phyloP scores from a whole-genome alignment of 2,888 invertebrate genomes.

The Chrysina gloriosa region DNA sequence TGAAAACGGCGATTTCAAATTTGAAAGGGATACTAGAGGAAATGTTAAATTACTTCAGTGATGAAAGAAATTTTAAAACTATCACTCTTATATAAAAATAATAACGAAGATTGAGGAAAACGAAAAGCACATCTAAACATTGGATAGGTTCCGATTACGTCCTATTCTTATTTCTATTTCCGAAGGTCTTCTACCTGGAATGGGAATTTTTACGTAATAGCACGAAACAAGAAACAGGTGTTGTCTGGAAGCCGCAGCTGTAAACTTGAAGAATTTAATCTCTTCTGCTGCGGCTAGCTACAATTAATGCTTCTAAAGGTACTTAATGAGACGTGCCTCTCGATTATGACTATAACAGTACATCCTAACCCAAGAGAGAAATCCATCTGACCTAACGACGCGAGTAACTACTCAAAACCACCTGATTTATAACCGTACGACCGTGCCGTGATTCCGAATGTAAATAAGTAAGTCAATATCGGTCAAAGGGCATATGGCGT shows the following conservation, averaged over 20 bases:
- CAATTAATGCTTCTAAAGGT: background rate
- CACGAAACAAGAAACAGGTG: constrained; percentile 24
- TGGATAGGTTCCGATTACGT: too few species aligned
- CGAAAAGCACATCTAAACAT: too few species aligned
- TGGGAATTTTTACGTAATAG: constrained; percentile 1
- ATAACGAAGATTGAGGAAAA: too few species aligned
- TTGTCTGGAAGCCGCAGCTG: constrained; percentile 22
- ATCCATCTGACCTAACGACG: too few species aligned
- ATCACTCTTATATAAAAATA: too few species aligned
- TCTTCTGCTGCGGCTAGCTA: background rate
- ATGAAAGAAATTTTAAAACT: too few species aligned
- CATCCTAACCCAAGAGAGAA: too few species aligned
- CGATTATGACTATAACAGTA: too few species aligned
- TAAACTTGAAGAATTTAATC: constrained; percentile 7
- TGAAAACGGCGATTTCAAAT: too few species aligned
- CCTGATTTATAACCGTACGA: constrained; percentile 1
- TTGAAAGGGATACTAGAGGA: too few species aligned
- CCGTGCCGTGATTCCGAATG: constrained; percentile 38
- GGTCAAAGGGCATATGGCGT: constrained; percentile 45
- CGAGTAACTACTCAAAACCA: background rate
- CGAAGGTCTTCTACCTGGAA: constrained; percentile 6
- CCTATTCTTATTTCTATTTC: background rate
- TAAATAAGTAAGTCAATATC: constrained; percentile 41
- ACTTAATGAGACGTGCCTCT: too few species aligned
- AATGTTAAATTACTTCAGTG: too few species aligned